Evolutionary conservation across 2,113 vertebrate genomes (phyloP).

Genomic region (Eudyptes chrysolophus): DNA sequence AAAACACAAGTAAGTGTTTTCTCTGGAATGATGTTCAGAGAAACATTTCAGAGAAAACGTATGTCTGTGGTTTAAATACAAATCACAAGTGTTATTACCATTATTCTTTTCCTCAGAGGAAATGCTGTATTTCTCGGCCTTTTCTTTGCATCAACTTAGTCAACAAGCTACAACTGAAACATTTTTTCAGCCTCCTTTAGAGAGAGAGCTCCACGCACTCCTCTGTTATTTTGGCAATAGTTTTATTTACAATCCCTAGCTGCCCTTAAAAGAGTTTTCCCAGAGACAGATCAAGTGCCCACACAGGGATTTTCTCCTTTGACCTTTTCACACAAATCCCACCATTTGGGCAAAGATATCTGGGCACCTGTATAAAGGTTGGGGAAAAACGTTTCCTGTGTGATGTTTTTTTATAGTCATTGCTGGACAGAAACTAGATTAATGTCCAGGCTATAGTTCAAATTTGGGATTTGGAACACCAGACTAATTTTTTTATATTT

Average conservation of each 20-base stretch:
- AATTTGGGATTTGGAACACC: background rate
- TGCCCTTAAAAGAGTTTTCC: background rate
- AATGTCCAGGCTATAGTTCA: background rate
- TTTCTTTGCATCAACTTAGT: background rate
- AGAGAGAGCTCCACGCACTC: background rate
- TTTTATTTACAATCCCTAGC: background rate
- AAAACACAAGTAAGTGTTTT: background rate
- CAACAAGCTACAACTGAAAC: background rate
- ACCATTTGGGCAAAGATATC: background rate
- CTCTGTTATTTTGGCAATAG: background rate
- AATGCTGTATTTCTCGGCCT: background rate
- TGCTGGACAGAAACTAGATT: background rate
- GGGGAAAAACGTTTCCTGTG: background rate
- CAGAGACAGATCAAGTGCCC: background rate
- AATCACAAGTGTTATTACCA: background rate
- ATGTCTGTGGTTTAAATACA: background rate
- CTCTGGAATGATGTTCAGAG: background rate
- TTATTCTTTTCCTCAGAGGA: background rate
- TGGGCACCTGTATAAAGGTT: background rate
- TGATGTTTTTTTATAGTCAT: background rate
- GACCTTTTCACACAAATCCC: background rate
- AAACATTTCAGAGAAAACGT: background rate
- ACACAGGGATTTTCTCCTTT: background rate
- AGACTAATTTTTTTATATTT: conserved; percentile 57
- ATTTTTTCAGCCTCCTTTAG: background rate